Conservation (phyloP, 1,140 invertebrate genomes). For the Apis cerana region DNA sequence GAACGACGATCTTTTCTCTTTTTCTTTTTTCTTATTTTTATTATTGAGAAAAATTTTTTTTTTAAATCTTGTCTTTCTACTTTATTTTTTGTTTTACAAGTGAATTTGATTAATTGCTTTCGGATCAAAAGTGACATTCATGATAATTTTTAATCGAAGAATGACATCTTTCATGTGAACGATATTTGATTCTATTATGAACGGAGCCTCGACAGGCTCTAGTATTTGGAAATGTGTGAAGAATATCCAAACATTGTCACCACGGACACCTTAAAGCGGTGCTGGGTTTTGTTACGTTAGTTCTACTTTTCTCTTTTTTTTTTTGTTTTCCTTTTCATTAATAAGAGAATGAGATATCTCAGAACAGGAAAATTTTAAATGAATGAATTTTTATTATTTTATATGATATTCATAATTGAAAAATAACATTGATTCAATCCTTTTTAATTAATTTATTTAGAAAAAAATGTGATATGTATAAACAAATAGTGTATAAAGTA, state of each 20-base stretch:
- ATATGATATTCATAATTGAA: not conserved
- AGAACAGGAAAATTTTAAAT: not conserved
- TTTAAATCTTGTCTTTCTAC: not conserved
- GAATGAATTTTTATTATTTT: not conserved
- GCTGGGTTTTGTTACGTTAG: conserved; percentile 74
- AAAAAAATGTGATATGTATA: not conserved
- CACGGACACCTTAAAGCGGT: conserved; percentile 70
- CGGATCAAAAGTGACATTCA: not conserved
- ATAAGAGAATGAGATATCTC: not conserved
- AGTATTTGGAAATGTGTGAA: conserved; percentile 80
- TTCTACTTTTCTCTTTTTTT: conserved; percentile 41
- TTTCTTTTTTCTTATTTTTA: conserved; percentile 35
- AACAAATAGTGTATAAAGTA: not conserved
- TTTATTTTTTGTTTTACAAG: not conserved
- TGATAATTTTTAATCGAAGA: not conserved
- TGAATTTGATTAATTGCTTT: not conserved
- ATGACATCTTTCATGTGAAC: conserved; percentile 36
- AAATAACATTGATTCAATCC: not conserved
- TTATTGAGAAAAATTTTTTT: conserved; percentile 33
- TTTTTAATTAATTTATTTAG: not conserved
- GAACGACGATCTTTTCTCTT: conserved; percentile 62
- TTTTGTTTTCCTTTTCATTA: not conserved
- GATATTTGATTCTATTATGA: conserved; percentile 48
- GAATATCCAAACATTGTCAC: conserved; percentile 71
- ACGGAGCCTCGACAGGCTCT: conserved; percentile 43